Evolutionary conservation across 2,888 invertebrate species (phyloP).

Genomic region (Protonemura montana): DNA sequence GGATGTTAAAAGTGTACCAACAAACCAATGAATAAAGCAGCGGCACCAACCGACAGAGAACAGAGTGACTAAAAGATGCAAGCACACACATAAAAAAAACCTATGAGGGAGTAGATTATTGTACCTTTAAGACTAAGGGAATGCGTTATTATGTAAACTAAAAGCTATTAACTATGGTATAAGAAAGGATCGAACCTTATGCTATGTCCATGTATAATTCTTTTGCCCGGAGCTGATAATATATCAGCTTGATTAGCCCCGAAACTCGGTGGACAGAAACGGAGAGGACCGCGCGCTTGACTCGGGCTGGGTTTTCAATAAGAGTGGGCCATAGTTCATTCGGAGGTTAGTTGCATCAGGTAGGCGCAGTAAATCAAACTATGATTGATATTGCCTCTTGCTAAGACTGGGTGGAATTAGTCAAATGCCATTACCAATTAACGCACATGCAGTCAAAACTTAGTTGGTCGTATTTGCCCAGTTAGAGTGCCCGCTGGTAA

Average conservation of each 20-base stretch:
- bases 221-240: background rate
- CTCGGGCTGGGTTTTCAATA: constrained; percentile 9
- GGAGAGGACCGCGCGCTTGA: background rate
- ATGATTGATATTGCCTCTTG: background rate
- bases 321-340: constrained; percentile 12
- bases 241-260: constrained; percentile 20
- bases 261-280: background rate
- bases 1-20: background rate
- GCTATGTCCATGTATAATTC: constrained; percentile 24
- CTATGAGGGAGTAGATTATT: constrained; percentile 5
- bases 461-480: background rate
- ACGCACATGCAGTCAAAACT: background rate
- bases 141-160: constrained; percentile 27
- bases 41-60: background rate
- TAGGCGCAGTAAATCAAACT: background rate
- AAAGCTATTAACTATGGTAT: constrained; percentile 20
- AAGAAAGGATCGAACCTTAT: constrained; percentile 17
- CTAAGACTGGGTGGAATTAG: background rate
- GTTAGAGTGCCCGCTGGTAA: background rate
- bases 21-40: background rate
- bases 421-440: constrained; percentile 7
- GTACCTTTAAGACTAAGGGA: constrained; percentile 5
- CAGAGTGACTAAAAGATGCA: background rate
- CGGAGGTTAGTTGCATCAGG: background rate
- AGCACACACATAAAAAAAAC: background rate